Base-by-base conservation (phyloP, 1,140 invertebrate genomes). In the Brachionus calyciflorus region DNA sequence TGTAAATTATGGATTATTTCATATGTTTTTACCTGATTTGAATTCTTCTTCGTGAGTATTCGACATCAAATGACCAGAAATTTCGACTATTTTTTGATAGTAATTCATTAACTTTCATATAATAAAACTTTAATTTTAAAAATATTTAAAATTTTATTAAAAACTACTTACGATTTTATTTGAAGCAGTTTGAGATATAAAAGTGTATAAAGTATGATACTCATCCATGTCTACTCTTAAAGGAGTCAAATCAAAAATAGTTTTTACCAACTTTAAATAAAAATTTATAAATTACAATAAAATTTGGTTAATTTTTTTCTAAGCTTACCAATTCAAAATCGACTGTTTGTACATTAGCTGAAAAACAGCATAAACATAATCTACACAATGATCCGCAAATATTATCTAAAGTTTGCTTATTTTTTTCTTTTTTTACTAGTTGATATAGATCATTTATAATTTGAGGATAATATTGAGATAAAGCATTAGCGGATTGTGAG, bases 31-130 rank as follows among this genome's bases (percentile, higher is more conserved):
- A 55, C 60, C 60, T 65, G 60, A 12, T 55, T 51, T 73, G 19
- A 73, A 55, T 24, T 73, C 69, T 73, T 73, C 46, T 40, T 73
- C 51, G 9, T 73, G 46, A 14, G 14, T 51, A 24, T 73, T 73
- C 6, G 51, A 73, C 69, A 73, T 49, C 51, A 73, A 51, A 21
- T 40, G 46, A n/a, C 69, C 69, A 6, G 46, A 73, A 21, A 73
- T 37, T 51, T 73, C 69, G 24, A 73, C 69, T 51, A 73, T 37
- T 73, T 73, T 49, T 73, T 49, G 69, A 33, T 73, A 73, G 41
- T 53, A 51, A 55, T 73, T 49, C 28, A 73, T 51, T 14, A 73
- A 33, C 69, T 73, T 28, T 44, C 17, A 40, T 1, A 68, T 37
- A 69, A 69, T 5, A 65, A 69, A 26, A 6, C 10, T 12, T 17